phyloP scores from a whole-genome alignment of 2,888 invertebrate species.

The Drosophila melanosoma region DNA sequence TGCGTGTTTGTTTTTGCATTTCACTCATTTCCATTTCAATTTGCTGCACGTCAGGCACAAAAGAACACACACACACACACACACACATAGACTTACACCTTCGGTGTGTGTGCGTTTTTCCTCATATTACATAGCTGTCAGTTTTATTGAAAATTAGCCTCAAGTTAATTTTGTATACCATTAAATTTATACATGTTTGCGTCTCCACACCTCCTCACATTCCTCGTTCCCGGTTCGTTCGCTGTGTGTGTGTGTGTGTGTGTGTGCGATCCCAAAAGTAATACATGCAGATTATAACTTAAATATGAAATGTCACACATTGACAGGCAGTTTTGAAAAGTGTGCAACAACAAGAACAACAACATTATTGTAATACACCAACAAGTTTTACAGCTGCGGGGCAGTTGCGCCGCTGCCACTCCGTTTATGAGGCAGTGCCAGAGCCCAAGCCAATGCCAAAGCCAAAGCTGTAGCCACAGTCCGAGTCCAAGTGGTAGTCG shows the following conservation, averaged over 20 bases:
- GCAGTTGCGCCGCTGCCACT: constrained; percentile 64
- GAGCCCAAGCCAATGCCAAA: constrained; percentile 20
- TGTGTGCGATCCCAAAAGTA: constrained; percentile 58
- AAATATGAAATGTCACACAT: constrained; percentile 82
- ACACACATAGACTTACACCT: background rate
- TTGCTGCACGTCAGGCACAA: constrained; percentile 61
- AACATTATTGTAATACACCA: constrained; percentile 52
- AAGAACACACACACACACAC: constrained; percentile 44
- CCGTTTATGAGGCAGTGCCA: constrained; percentile 67
- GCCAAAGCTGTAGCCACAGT: constrained; percentile 23
- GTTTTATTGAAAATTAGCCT: constrained; percentile 81
- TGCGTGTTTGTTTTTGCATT: constrained; percentile 51
- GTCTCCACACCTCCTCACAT: constrained; percentile 16
- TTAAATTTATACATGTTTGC: constrained; percentile 68
- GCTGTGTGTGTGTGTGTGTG: constrained; percentile 10
- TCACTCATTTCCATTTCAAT: constrained; percentile 63
- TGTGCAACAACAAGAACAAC: constrained; percentile 64
- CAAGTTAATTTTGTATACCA: constrained; percentile 78
- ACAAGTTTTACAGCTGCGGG: constrained; percentile 71
- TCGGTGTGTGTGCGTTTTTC: constrained; percentile 36
- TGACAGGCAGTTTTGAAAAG: constrained; percentile 81
- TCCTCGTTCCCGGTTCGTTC: background rate
- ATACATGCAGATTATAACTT: constrained; percentile 81
- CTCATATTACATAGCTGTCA: constrained; percentile 72
- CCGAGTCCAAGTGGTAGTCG: constrained; percentile 32